Conservation (phyloP, 2,888 invertebrate genomes). For the Ophion obscuratus region DNA sequence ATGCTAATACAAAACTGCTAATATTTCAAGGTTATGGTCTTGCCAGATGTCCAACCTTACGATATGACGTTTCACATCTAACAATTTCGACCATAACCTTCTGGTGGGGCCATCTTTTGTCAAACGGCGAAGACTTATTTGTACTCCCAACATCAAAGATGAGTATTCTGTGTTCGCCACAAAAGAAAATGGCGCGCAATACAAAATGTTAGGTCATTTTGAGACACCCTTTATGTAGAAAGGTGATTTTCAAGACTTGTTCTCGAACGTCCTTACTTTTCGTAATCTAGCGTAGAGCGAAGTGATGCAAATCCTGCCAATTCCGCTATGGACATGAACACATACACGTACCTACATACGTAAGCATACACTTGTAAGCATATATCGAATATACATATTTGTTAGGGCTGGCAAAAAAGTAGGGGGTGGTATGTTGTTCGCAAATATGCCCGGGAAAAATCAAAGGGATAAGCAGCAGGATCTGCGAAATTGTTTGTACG, state of each 20-base stretch:
- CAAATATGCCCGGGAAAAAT: constrained; percentile 34
- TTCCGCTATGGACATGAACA: not conserved
- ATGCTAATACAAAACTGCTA: no score
- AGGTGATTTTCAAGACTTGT: constrained; percentile 9
- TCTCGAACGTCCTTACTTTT: not conserved
- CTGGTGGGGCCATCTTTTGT: no score
- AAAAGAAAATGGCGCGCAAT: no score
- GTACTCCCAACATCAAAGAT: no score
- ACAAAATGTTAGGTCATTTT: no score
- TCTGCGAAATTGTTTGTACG: constrained; percentile 67
- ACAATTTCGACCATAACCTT: no score
- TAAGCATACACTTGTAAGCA: not conserved
- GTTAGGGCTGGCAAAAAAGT: constrained; percentile 1
- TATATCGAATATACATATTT: not conserved
- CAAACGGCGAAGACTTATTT: no score
- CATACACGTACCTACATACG: not conserved
- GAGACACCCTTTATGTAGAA: not conserved
- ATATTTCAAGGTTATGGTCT: no score
- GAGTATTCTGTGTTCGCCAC: no score
- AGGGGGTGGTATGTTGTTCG: not conserved
- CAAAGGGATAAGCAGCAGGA: constrained; percentile 64
- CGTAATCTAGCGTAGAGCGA: constrained; percentile 4
- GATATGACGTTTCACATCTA: no score
- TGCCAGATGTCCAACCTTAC: no score
- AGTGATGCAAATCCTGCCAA: constrained; percentile 49